phyloP scores from a whole-genome alignment of 2,113 vertebrate species.

The Dunckerocampus dactyliophorus region DNA sequence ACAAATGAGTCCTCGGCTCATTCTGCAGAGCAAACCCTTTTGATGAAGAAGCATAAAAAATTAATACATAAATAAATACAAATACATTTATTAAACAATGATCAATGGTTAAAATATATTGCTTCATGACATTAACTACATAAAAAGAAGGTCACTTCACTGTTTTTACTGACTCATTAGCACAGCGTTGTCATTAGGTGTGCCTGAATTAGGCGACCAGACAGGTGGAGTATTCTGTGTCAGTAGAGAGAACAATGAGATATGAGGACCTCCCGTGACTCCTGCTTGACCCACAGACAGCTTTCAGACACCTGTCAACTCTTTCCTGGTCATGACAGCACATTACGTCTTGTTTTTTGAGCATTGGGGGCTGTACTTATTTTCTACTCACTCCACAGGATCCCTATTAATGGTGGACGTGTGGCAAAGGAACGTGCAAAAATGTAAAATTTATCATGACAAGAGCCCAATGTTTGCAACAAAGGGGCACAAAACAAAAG shows the following conservation, averaged over 20 bases:
- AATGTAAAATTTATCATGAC: background rate
- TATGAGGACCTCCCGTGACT: slow-evolving; percentile 18
- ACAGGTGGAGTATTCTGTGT: slow-evolving; percentile 25
- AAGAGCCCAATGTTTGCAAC: background rate
- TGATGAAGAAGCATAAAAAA: too few species aligned
- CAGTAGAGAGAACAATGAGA: slow-evolving; percentile 21
- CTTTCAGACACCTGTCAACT: slow-evolving; percentile 21
- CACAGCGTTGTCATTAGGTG: slow-evolving; percentile 22
- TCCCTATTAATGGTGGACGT: background rate
- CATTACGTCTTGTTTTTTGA: slow-evolving; percentile 40
- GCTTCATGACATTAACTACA: too few species aligned
- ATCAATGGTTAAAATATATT: too few species aligned
- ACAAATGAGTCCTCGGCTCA: too few species aligned
- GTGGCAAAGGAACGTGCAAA: background rate
- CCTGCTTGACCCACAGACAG: slow-evolving; percentile 29
- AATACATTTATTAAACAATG: too few species aligned
- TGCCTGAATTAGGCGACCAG: slow-evolving; percentile 27
- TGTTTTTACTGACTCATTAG: slow-evolving; percentile 2
- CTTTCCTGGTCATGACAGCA: slow-evolving; percentile 8
- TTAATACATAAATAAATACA: too few species aligned
- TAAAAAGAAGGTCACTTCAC: background rate
- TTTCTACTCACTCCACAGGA: slow-evolving; percentile 1
- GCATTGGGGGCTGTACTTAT: background rate
- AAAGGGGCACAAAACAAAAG: background rate
- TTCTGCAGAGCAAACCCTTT: too few species aligned